Conservation (phyloP, 2,888 invertebrate species). For the Xylophagus ater region DNA sequence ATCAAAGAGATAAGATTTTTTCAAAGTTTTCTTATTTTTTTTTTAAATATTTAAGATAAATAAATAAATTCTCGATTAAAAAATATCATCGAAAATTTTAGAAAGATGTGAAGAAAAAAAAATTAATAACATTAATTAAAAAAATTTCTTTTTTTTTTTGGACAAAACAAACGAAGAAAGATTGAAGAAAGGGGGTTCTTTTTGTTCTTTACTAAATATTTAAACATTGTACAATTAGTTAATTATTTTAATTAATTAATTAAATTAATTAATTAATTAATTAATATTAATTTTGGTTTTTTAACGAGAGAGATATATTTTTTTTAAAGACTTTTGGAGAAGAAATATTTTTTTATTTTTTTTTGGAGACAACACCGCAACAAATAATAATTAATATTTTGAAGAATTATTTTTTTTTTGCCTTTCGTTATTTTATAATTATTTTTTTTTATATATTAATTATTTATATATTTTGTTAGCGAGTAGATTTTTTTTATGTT, state of each 20-base stretch:
- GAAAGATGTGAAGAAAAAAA: neutral
- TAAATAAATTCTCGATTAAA: neutral
- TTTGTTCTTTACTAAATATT: too few relatives aligned
- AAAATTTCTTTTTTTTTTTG: neutral
- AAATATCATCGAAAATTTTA: neutral
- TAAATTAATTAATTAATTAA: constrained; percentile 3
- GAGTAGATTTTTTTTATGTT: too few relatives aligned
- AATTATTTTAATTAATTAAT: too few relatives aligned
- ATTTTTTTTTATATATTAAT: too few relatives aligned
- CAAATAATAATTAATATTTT: constrained; percentile 13
- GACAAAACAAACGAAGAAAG: too few relatives aligned
- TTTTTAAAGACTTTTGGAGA: constrained; percentile 1
- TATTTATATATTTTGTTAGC: too few relatives aligned
- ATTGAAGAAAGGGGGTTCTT: too few relatives aligned
- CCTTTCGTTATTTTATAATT: too few relatives aligned
- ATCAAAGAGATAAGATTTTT: constrained; percentile 16
- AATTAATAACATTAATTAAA: neutral
- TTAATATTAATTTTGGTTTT: neutral
- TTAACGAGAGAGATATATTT: neutral
- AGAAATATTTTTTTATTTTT: constrained; percentile 10
- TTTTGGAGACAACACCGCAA: constrained; percentile 16
- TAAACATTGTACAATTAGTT: too few relatives aligned
- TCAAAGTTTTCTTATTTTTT: constrained; percentile 18
- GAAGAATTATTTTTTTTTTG: constrained; percentile 1
- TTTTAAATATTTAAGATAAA: constrained; percentile 10